Conservation (phyloP, 2,797 vertebrate species). For the Psittacula echo region DNA sequence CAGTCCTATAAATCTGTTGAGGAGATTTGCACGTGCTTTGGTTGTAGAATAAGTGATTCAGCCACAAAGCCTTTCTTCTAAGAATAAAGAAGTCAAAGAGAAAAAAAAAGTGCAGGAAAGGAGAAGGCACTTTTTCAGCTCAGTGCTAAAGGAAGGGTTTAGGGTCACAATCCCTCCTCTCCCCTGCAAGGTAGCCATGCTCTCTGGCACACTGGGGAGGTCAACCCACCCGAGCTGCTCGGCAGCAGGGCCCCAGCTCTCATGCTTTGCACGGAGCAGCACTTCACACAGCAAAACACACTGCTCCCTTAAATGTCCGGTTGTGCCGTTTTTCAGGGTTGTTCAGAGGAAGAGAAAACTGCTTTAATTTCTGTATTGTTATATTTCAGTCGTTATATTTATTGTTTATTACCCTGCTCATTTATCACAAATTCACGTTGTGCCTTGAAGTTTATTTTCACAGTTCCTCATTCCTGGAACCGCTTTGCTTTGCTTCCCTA, state of each 20-base stretch:
- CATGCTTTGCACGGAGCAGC: fast-evolving
- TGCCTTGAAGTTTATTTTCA: background rate
- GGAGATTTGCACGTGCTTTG: background rate
- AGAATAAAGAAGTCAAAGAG: background rate
- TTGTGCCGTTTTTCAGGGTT: too few relatives aligned
- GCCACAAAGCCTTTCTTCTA: background rate
- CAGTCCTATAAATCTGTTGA: background rate
- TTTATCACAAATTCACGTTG: background rate
- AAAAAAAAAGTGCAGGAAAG: background rate
- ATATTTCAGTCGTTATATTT: background rate
- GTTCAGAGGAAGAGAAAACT: background rate
- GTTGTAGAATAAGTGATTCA: background rate
- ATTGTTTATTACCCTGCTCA: background rate
- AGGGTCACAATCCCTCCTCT: background rate
- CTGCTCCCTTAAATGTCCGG: fast-evolving
- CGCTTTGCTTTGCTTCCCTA: background rate
- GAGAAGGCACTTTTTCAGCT: background rate
- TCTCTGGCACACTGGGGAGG: fast-evolving
- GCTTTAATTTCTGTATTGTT: background rate
- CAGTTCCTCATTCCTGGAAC: background rate
- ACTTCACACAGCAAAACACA: too few relatives aligned
- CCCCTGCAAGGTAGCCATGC: background rate
- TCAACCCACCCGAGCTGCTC: fast-evolving
- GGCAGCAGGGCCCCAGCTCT: background rate
- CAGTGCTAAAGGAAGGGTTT: background rate